phyloP scores from a whole-genome alignment of 2,797 vertebrate species.

The Lemur catta region DNA sequence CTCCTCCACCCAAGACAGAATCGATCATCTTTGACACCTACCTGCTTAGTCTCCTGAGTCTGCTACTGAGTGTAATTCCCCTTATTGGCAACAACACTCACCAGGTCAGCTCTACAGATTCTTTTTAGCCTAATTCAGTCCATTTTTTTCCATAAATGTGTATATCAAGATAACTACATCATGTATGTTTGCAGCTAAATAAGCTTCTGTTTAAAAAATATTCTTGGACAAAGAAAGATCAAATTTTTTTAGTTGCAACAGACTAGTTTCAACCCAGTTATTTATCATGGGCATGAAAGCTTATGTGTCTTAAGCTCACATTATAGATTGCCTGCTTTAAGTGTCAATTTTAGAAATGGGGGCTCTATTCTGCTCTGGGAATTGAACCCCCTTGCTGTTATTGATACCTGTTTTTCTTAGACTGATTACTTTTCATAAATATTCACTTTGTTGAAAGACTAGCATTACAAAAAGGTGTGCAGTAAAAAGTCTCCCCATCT shows the following conservation, averaged over 20 bases:
- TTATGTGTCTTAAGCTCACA: neutral
- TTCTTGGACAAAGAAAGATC: conserved; percentile 24
- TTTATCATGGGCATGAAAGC: neutral
- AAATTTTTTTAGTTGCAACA: conserved; percentile 4
- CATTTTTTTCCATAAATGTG: conserved; percentile 53
- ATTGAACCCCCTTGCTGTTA: neutral
- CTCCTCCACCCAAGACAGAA: conserved; percentile 72
- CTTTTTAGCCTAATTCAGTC: conserved; percentile 70
- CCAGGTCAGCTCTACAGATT: conserved; percentile 77
- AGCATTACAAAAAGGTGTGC: neutral
- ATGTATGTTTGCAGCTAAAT: conserved; percentile 52
- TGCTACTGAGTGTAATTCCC: conserved; percentile 75
- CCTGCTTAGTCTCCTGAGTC: conserved; percentile 76
- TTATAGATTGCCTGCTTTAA: neutral
- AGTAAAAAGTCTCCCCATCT: neutral
- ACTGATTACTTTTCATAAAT: conserved; percentile 22
- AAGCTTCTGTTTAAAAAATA: conserved; percentile 36
- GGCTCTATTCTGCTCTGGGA: neutral
- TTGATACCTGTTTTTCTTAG: conserved; percentile 1
- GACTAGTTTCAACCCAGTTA: neutral
- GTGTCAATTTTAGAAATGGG: conserved; percentile 14
- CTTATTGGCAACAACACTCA: conserved; percentile 65
- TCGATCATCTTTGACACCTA: conserved; percentile 74
- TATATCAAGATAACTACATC: conserved; percentile 57
- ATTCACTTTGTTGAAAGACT: conserved; percentile 30